Evolutionary conservation across 2,888 invertebrate genomes (phyloP).

Genomic region (Norana najaformis): DNA sequence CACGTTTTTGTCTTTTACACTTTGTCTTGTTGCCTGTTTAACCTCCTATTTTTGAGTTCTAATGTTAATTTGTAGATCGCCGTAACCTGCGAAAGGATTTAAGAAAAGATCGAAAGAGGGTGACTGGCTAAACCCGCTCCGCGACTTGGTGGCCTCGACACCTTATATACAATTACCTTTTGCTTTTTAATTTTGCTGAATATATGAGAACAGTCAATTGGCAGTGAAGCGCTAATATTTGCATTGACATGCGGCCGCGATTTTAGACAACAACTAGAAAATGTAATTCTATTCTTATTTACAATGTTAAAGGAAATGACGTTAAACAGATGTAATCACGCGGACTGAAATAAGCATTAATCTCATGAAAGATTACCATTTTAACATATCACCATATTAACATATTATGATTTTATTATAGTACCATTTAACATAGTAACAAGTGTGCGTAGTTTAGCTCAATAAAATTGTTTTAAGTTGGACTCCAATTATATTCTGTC

Average conservation of each 20-base stretch:
- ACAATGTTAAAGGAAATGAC: not conserved
- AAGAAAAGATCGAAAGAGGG: not conserved
- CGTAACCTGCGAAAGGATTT: not conserved
- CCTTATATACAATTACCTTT: not conserved
- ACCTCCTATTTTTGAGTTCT: not conserved
- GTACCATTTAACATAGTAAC: not conserved
- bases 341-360: not conserved
- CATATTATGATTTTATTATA: no score
- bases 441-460: no score
- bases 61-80: not conserved
- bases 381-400: not conserved
- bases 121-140: not conserved
- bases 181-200: not conserved
- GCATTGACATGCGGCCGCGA: no score
- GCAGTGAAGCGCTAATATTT: not conserved
- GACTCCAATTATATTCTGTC: not conserved
- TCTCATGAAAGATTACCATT: not conserved
- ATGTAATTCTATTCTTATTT: not conserved
- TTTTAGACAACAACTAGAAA: no score
- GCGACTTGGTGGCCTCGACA: no score
- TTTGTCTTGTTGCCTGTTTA: not conserved
- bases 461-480: no score
- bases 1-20: not conserved
- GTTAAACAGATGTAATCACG: not conserved
- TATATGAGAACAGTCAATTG: not conserved